phyloP scores from a whole-genome alignment of 1,140 invertebrate genomes.

The Formica exsecta region DNA sequence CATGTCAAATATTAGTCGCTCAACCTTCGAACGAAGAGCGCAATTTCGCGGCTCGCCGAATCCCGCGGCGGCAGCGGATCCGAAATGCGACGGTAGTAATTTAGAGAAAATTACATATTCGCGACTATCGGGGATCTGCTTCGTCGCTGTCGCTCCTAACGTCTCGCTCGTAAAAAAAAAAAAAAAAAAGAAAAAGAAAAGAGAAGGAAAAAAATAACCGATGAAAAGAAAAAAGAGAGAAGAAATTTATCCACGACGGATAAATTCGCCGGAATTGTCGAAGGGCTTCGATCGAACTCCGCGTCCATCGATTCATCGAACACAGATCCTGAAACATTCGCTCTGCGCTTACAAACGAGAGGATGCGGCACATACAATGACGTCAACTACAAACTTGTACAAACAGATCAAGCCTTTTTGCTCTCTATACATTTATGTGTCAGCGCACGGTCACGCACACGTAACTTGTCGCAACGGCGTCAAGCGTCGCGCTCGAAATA shows the following conservation, averaged over 20 bases:
- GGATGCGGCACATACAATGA: conserved; percentile 77
- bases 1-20: conserved; percentile 51
- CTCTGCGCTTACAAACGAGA: conserved; percentile 65
- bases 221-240: neutral
- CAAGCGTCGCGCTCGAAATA: conserved; percentile 38
- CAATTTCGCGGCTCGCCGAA: conserved; percentile 25
- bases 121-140: neutral
- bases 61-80: neutral
- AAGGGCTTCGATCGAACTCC: neutral
- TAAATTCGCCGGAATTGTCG: neutral
- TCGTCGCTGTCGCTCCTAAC: neutral
- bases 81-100: neutral
- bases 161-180: neutral
- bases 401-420: conserved; percentile 79
- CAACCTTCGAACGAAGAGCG: conserved; percentile 29
- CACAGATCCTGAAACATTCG: conserved; percentile 17
- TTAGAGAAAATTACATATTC: conserved; percentile 15
- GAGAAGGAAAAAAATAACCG: neutral
- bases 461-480: conserved; percentile 69
- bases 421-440: conserved; percentile 78
- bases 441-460: conserved; percentile 70
- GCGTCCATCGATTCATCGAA: conserved; percentile 32
- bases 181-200: too few relatives aligned
- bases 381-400: conserved; percentile 78
- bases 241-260: too few relatives aligned